Base-by-base conservation (phyloP, 2,113 vertebrate species). In the Odocoileus virginianus region DNA sequence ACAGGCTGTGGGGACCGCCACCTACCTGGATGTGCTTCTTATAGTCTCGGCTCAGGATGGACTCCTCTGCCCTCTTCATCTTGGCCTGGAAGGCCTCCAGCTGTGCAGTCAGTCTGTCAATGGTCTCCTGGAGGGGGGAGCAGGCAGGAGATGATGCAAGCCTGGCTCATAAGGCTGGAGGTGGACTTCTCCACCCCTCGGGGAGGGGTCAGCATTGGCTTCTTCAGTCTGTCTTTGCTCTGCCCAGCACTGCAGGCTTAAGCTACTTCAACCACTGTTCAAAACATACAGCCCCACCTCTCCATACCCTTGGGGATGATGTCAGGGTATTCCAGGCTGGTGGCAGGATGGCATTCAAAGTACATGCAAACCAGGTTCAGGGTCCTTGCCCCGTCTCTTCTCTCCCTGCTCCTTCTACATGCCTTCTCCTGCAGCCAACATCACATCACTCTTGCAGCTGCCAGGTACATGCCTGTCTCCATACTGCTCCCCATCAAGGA, bases 11-110 rank as follows among this genome's bases (percentile, higher is more conserved):
- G 33, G 7, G 17, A 28, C 36, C 6, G 23, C 17, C 33, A 50
- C 98, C 96, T 95, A 99, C 99, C 99, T 99, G 98, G 10, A 99
- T 99, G 54, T 99, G 99, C 40, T 99, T 99, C 97, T 99, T 99
- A 89, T 99, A 99, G 98, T 99, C 99, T 93, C 98, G 99, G 93
- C 99, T 99, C 95, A 99, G 97, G 1, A 99, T 99, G 0, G 99
- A 99, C 50, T 99, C 98, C 12, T 99, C 98, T 3, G 99, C 99
- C 83, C 99, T 95, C 71, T 98, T 99, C 98, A 99, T 99, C 98
- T 99, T 99, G 82, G 99, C 98, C 57, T 99, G 99, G 96, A 99
- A 99, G 92, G 98, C 95, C 91, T 99, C 98, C 90, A 99, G 97
- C 84, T 99, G 99, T 3, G 98, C 98, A 3, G 91, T 98, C 96